Base-by-base conservation (phyloP, 1,140 invertebrate genomes). In the Aphidius gifuensis region DNA sequence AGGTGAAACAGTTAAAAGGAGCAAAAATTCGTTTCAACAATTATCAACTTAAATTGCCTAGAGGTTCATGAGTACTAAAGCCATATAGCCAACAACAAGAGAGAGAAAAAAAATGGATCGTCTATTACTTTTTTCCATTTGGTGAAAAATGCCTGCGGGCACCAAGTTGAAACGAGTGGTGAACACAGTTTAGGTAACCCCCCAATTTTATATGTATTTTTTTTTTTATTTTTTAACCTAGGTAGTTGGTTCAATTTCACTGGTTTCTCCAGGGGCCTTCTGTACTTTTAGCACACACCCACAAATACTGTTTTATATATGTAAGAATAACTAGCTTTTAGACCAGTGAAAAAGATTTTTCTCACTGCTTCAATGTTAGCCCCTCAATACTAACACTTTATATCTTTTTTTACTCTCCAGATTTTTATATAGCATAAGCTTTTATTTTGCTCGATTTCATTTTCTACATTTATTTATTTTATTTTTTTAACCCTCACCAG, bases 81-180 rank as follows among this genome's bases (percentile, higher is more conserved):
- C 8, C 6, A 9, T 62, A 38, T 62, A 40, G 39, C 55, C 40
- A 38, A n/a, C 55, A 32, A 62, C 47, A 49, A 58, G 23, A 32
- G 23, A 32, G 23, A 32, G 23, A 32, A 32, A 32, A 39, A n/a
- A 50, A 62, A 47, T 58, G 58, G 61, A 64, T 66, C 65, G 62
- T 66, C 64, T 62, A 66, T 66, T 66, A 66, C 65, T 66, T 66
- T 62, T 66, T 66, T 66, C 65, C 65, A 66, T 66, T 64, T 66
- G 59, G 58, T 61, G 61, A 40, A 55, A 64, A 63, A 65, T 55
- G 59, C 55, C 64, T 49, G 6, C 16, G 16, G 59, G 53, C 21
- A 51, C 56, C 16, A 42, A 43, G 42, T 6, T 6, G 43, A 44
- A 44, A 44, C 43, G 2, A 44, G 43, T 44, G 9, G 7, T 11